Evolutionary conservation across 2,113 vertebrate genomes (phyloP), one percentile per base, ranked within the genome.

Genomic region (Poecilia latipinna): DNA sequence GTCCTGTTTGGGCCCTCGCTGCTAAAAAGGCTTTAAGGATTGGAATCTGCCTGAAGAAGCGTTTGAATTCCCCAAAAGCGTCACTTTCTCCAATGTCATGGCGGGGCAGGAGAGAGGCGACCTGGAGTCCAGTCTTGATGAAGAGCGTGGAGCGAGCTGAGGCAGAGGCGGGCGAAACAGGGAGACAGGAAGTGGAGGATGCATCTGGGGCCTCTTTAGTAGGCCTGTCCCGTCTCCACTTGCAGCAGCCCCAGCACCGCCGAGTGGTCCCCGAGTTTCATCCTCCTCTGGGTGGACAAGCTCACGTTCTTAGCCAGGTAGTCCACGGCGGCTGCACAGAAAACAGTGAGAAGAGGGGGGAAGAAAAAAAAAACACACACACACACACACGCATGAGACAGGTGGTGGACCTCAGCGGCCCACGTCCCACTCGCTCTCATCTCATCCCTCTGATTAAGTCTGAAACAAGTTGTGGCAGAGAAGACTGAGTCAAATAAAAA

Each of bases 231-330:
- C 0, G 98, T 99, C 91, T 99, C 98, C 91, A 99, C 98, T 15
- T 98, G 98, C 89, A 99, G 96, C 75, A 99, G 96, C 57, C 98
- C 98, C 90, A 99, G 95, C 70, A 99, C 98, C 0, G 98, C 97
- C 0, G 98, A 99, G 90, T 99, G 98, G 89, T 99, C 98, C 24
- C 96, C 97, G 0, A 99, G 95, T 89, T 99, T 99, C 97, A 99
- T 98, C 91, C 98, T 95, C 73, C 98, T 95, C 94, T 99, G 98
- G 64, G 97, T 98, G 84, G 97, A 97, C 89, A 99, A 94, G 91
- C 98, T 98, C 86, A 99, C 98, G 28, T 99, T 99, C 94, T 99
- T 99, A 88, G 98, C 97, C 95, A 99, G 93, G 90, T 99, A 99
- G 92, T 99, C 98, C 29, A 99, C 98, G 31, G 98, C 98, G 26